Evolutionary conservation across 2,113 vertebrate species (phyloP), one percentile per base, ranked within the genome.

Genomic region (Ictalurus punctatus): DNA sequence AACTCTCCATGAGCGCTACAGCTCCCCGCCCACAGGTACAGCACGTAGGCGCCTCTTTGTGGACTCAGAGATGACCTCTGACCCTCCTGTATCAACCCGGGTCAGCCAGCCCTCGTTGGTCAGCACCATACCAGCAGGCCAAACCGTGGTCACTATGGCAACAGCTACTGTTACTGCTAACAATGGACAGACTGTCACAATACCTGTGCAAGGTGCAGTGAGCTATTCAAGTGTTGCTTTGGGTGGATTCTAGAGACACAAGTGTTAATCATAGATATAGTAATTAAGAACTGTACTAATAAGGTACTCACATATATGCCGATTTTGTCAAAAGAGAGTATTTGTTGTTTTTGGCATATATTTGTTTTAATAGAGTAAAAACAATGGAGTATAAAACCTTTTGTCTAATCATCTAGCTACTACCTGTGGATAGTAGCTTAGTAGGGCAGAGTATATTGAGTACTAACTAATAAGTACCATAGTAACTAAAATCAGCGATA

Each of bases 21-120:
- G 97, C 93, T 99, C 98, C n/a, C 98, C 98, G 2, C 92, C 96
- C 0, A 97, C 98, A 2, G 97, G 98, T 58, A 97, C 97, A 73
- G 98, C 97, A 1, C 98, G 98, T 69, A 97, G 98, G 0, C 97
- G 98, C 65, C 97, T 99, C 14, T 99, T 99, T 78, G 97, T 97
- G 4, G 98, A 99, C 23, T 4, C 89, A 63, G 65, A 92, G 92
- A 94, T 0, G 0, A 37, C 87, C 59, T 58, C 95, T 30, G 98
- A 99, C 85, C 91, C 91, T 87, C 89, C 96, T 91, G 89, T 92
- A 63, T 40, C 90, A 44, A 19, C 93, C 16, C 93, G 95, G 88
- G 95, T 94, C 74, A 54, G 92, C 0, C 90, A 95, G 0, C 92
- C 95, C 37, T 92, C 96, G 0, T 79, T 95, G 58, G 91, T 96